These are phyloP conservation scores for Ploceus nigricollis DNA, from an alignment of 2,113 vertebrate species.

Conservation along the genomic window DNA sequence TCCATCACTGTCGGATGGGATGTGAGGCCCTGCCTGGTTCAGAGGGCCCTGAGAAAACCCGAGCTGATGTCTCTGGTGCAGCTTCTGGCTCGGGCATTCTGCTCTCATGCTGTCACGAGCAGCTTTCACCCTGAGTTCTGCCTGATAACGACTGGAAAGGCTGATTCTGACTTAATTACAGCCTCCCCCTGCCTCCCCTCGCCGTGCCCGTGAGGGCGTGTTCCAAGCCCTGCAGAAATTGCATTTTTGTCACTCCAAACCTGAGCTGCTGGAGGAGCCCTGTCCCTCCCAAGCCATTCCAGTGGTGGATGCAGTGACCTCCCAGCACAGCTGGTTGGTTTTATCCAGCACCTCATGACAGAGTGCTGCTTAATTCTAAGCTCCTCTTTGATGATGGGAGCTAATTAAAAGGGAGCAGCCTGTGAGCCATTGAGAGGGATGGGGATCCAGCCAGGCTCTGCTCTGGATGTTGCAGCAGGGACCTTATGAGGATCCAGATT, in stretches of 20 bases:
- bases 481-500: not conserved
- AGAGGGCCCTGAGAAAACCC: not conserved
- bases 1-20: constrained; percentile 17
- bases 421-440: not conserved
- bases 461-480: not conserved
- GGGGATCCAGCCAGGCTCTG: not conserved
- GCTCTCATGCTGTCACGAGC: not conserved
- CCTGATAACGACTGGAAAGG: not conserved
- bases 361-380: not conserved
- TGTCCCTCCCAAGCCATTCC: not conserved
- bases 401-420: constrained; percentile 32
- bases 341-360: not conserved
- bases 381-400: not conserved
- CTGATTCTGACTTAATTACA: not conserved
- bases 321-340: not conserved
- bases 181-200: not conserved
- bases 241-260: not conserved
- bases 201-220: fast-evolving
- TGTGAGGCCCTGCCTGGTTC: not conserved
- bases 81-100: not conserved
- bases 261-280: not conserved
- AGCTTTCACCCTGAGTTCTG: not conserved
- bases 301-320: not conserved
- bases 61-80: not conserved
- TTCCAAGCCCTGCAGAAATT: not conserved